A percentile compares a stretch with the other conserved stretches of the same genome.
phyloP scores from a whole-genome alignment of 2,797 vertebrate species.

The Columba guinea region DNA sequence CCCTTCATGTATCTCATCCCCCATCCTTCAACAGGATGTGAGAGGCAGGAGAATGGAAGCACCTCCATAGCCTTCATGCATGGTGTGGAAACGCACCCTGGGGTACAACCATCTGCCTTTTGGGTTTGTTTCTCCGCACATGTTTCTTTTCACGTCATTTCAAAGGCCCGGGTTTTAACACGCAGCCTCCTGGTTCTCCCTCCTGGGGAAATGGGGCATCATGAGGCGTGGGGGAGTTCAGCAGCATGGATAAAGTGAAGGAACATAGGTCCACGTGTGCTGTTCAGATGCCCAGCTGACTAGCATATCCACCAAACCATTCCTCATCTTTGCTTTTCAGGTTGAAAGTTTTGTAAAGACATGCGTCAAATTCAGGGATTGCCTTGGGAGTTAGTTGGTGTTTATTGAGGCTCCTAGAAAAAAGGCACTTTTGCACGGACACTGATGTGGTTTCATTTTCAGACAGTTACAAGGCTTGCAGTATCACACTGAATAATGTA shows the following conservation, averaged over 20 bases:
- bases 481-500: neutral
- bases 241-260: neutral
- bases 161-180: neutral
- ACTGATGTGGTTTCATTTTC: neutral
- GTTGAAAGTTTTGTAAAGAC: neutral
- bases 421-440: neutral
- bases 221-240: neutral
- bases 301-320: neutral
- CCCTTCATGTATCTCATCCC: neutral
- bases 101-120: neutral
- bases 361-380: neutral
- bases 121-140: neutral
- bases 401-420: neutral
- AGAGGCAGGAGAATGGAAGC: neutral
- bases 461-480: neutral
- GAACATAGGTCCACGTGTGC: neutral
- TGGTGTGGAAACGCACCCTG: neutral
- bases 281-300: neutral
- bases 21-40: fast-evolving
- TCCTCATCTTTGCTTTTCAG: neutral
- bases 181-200: neutral
- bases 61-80: neutral
- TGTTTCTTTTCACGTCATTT: fast-evolving
- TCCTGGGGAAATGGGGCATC: neutral
- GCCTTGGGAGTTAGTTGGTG: neutral